Percentiles rank a stretch among this genome's conserved stretches.
Evolutionary conservation across 2,797 vertebrate species (phyloP).

Genomic region (Danionella dracula): DNA sequence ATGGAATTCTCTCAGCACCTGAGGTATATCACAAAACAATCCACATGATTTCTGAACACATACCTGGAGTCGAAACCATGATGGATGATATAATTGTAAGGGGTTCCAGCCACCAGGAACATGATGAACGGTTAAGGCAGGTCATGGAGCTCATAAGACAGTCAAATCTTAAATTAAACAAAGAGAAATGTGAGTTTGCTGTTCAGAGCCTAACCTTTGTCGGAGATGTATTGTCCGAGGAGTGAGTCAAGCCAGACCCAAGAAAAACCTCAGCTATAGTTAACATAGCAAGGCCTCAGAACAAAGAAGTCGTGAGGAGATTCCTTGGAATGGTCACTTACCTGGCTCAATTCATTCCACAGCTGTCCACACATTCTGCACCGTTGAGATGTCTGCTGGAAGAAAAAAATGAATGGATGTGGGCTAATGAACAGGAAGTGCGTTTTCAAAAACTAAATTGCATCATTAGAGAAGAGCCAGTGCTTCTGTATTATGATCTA

Average conservation of each 20-base stretch:
- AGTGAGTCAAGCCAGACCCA: conserved; percentile 7
- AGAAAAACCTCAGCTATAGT: conserved; percentile 19
- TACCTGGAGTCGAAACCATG: conserved; percentile 8
- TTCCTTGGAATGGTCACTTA: conserved; percentile 19
- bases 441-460: neutral
- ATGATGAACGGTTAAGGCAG: neutral
- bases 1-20: conserved; percentile 15
- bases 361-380: neutral
- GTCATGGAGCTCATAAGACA: conserved; percentile 2
- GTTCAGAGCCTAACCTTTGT: neutral
- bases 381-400: neutral
- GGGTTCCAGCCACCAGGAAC: neutral
- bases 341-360: neutral
- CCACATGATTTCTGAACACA: too few relatives aligned
- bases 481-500: conserved; percentile 39
- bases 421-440: neutral
- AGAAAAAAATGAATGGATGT: conserved; percentile 10
- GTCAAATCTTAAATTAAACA: neutral
- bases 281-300: neutral
- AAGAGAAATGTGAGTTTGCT: neutral
- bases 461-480: neutral
- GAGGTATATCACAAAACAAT: too few relatives aligned
- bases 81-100: conserved; percentile 5
- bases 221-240: neutral
- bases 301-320: neutral